phyloP scores from a whole-genome alignment of 2,888 invertebrate species.

The Trissolcus brochymenae region DNA sequence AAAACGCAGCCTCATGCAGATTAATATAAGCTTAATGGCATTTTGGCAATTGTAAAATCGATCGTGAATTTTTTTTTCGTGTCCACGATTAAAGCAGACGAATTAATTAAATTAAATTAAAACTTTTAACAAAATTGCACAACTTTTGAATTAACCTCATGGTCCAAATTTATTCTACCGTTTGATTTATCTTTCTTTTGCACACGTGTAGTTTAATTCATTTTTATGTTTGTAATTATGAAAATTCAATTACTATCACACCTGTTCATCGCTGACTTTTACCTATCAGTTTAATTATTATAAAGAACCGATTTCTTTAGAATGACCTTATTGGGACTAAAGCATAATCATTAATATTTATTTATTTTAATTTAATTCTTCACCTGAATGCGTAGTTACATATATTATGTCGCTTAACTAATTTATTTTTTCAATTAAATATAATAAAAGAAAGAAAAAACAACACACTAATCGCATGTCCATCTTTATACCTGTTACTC shows the following conservation, averaged over 20 bases:
- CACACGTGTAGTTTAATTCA: no score
- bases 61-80: neutral
- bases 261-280: no score
- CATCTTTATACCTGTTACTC: constrained; percentile 3
- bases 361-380: constrained; percentile 20
- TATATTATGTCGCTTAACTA: constrained; percentile 12
- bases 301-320: neutral
- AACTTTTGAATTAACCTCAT: no score
- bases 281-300: no score
- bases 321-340: constrained; percentile 13
- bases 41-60: no score
- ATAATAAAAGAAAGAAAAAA: constrained; percentile 1
- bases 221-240: neutral
- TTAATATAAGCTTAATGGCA: constrained; percentile 21
- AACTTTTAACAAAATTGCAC: no score
- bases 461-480: neutral
- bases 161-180: no score
- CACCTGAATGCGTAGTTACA: constrained; percentile 2
- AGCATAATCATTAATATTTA: constrained; percentile 32
- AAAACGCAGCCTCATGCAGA: constrained; percentile 16
- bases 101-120: no score
- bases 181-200: no score
- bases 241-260: neutral
- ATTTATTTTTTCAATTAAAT: constrained; percentile 6
- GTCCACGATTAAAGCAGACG: no score